Evolutionary conservation across 2,113 vertebrate species (phyloP).

Genomic region (Megaceryle maxima): DNA sequence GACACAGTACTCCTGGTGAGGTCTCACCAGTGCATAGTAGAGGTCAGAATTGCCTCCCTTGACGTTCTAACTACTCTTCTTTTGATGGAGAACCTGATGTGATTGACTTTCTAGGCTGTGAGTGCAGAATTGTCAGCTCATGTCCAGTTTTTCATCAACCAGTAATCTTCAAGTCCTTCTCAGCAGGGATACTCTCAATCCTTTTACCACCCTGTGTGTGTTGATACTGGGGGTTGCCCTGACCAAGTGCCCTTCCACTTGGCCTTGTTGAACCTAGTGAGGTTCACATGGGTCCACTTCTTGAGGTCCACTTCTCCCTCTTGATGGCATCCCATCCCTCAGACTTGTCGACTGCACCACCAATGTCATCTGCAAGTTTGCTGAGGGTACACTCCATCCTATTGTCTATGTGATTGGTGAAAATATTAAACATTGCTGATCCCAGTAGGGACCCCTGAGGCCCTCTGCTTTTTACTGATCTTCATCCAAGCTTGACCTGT

Average conservation of each 20-base stretch:
- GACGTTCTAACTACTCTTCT: background rate
- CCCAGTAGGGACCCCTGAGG: background rate
- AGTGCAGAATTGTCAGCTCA: rapidly evolving
- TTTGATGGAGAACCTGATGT: background rate
- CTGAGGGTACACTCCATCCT: background rate
- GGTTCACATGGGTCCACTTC: background rate
- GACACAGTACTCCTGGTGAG: too few relatives aligned
- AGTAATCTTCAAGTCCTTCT: background rate
- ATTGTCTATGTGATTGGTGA: background rate
- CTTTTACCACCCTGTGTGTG: background rate
- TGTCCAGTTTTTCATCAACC: background rate
- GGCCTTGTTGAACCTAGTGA: background rate
- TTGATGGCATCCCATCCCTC: background rate
- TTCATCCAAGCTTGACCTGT: background rate
- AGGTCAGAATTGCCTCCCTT: background rate
- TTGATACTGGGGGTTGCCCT: background rate
- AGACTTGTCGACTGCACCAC: rapidly evolving
- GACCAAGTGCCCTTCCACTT: background rate
- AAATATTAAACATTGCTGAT: background rate
- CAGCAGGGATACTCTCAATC: background rate
- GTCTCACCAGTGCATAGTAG: background rate
- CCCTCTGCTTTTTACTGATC: background rate
- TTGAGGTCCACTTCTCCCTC: background rate
- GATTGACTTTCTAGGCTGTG: background rate
- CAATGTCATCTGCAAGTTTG: background rate